Conservation (phyloP, 92 coral and sea anemone species). For the Zoanthus sansibaricus region DNA sequence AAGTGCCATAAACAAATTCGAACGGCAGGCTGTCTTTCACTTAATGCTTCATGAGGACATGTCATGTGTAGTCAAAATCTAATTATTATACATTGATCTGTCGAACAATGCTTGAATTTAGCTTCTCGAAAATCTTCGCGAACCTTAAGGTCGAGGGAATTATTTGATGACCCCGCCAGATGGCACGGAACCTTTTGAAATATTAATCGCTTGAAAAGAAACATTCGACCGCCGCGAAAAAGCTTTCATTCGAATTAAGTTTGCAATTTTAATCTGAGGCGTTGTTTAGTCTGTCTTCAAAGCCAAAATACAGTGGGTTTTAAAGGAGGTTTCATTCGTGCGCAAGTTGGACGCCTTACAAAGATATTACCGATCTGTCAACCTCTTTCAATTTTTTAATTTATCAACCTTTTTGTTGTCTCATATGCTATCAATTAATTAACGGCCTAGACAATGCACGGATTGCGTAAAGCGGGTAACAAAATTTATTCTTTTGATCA, state of each 20-base stretch:
- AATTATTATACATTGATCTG: background rate
- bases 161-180: constrained; percentile 21
- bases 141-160: background rate
- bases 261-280: constrained; percentile 10
- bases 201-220: constrained; percentile 39
- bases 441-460: constrained; percentile 31
- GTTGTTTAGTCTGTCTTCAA: constrained; percentile 18
- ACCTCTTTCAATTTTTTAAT: constrained; percentile 38
- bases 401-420: constrained; percentile 53
- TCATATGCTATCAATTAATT: constrained; percentile 49
- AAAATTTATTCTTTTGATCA: constrained; percentile 29
- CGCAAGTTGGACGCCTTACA: constrained; percentile 19
- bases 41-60: constrained; percentile 3
- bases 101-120: background rate
- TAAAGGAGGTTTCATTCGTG: constrained; percentile 32
- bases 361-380: constrained; percentile 38
- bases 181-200: constrained; percentile 44
- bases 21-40: constrained; percentile 31
- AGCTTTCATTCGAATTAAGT: constrained; percentile 24
- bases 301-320: constrained; percentile 16
- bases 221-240: constrained; percentile 8
- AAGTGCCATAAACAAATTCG: constrained; percentile 30
- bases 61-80: background rate
- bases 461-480: constrained; percentile 18
- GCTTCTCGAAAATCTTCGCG: constrained; percentile 31